A percentile compares a stretch with the other conserved stretches of the same genome.
Conservation (phyloP, 2,888 invertebrate species). For the Lumbricus terrestris region DNA sequence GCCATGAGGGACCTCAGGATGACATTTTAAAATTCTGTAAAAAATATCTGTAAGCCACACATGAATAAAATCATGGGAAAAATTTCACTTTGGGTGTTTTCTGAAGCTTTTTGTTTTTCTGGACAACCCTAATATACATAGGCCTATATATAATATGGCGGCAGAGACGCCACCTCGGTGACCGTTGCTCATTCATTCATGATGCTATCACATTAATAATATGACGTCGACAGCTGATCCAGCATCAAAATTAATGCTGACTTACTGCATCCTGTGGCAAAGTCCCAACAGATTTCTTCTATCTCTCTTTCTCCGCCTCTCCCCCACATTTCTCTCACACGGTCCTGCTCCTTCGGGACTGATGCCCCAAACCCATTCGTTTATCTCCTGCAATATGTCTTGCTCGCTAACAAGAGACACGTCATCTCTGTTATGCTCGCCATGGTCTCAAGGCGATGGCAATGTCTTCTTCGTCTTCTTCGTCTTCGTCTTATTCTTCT, state of each 20-base stretch:
- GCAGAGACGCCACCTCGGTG: neutral
- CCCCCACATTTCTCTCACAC: too few relatives aligned
- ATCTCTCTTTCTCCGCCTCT: neutral
- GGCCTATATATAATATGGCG: too few relatives aligned
- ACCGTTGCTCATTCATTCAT: neutral
- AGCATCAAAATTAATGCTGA: too few relatives aligned
- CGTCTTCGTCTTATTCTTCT: neutral
- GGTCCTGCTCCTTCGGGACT: neutral
- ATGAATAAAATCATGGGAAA: too few relatives aligned
- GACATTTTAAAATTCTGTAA: too few relatives aligned
- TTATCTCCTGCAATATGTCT: neutral
- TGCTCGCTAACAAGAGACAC: neutral
- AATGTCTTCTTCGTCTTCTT: too few relatives aligned
- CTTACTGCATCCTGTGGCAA: neutral
- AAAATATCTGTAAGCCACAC: too few relatives aligned
- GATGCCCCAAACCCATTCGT: neutral
- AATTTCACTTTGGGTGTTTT: too few relatives aligned
- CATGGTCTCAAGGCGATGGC: too few relatives aligned
- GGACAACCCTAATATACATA: too few relatives aligned
- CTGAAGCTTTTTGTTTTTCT: too few relatives aligned
- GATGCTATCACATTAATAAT: neutral
- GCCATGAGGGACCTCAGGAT: too few relatives aligned
- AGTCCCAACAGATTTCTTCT: neutral
- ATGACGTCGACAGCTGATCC: neutral
- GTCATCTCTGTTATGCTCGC: conserved; percentile 3